Conservation (phyloP, 2,888 invertebrate genomes). For the Coecobrya sp. region DNA sequence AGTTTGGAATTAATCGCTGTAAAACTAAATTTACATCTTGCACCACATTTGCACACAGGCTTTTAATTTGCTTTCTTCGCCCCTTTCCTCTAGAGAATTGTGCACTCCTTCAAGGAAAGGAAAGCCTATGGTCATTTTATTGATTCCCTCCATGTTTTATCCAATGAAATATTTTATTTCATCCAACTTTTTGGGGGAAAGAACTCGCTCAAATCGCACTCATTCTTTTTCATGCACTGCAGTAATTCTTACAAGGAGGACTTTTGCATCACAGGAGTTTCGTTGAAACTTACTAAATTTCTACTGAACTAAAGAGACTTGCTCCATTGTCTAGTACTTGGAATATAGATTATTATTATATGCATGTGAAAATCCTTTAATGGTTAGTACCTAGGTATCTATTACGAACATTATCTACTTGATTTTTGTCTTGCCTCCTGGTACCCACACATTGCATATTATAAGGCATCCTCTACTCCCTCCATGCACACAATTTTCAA, state of each 20-base stretch:
- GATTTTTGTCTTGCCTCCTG: too few relatives aligned
- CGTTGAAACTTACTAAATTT: too few relatives aligned
- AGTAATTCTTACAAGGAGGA: background rate
- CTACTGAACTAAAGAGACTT: too few relatives aligned
- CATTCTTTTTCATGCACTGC: too few relatives aligned
- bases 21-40: conserved; percentile 29
- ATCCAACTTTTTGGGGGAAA: background rate
- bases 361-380: too few relatives aligned
- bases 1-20: conserved; percentile 51
- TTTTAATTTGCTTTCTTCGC: conserved; percentile 4
- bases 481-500: background rate
- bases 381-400: too few relatives aligned
- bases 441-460: background rate
- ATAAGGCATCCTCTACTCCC: background rate
- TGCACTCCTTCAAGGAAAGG: background rate
- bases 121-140: conserved; percentile 41
- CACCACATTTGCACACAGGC: background rate
- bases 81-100: background rate
- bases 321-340: too few relatives aligned
- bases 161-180: conserved; percentile 42
- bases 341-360: too few relatives aligned
- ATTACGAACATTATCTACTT: background rate
- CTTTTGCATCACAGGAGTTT: too few relatives aligned
- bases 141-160: conserved; percentile 57
- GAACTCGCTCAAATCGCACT: background rate